Conservation (phyloP, 2,113 vertebrate genomes). For the Actenoides hombroni region DNA sequence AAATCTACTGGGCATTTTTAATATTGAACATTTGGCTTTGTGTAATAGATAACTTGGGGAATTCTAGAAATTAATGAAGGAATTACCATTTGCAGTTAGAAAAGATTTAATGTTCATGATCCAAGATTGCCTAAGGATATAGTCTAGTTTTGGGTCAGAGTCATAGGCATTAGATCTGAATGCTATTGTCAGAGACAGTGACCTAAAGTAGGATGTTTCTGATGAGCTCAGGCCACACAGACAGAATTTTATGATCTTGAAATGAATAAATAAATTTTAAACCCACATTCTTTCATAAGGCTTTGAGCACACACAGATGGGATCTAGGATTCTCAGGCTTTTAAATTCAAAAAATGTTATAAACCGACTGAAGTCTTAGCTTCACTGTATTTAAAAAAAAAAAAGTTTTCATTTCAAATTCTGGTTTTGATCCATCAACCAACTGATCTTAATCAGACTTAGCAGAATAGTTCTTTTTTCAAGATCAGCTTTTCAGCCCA, state of each 20-base stretch:
- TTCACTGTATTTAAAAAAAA: background rate
- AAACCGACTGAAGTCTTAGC: background rate
- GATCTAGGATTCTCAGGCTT: background rate
- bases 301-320: background rate
- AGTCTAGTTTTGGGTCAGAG: background rate
- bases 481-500: background rate
- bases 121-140: slow-evolving; percentile 14
- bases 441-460: background rate
- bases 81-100: slow-evolving; percentile 19
- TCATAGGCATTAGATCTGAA: background rate
- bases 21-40: background rate
- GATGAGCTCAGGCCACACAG: background rate
- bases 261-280: background rate
- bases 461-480: background rate
- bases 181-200: background rate
- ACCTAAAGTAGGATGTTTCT: background rate
- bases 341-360: background rate
- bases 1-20: slow-evolving; percentile 35
- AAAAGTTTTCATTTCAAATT: background rate
- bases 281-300: background rate
- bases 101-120: background rate
- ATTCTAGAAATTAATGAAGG: slow-evolving; percentile 52
- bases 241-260: background rate
- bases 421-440: background rate
- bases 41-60: slow-evolving; percentile 33